A percentile compares a stretch with the other conserved stretches of the same genome.
Evolutionary conservation across 1,140 invertebrate genomes (phyloP).

Genomic region (Brevipalpus yothersi): DNA sequence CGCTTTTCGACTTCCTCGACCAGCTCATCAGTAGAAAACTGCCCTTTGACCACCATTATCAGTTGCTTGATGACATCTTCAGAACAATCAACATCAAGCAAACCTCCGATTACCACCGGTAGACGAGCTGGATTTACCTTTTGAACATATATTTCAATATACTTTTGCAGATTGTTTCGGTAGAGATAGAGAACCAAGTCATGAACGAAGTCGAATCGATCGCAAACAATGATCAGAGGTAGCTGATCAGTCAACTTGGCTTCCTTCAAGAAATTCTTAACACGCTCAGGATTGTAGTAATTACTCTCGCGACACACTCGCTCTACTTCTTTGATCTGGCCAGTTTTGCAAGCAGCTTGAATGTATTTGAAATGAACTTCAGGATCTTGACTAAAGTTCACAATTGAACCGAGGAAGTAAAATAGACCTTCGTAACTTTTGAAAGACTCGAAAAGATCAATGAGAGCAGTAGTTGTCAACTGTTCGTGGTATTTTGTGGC

Average conservation of each 20-base stretch:
- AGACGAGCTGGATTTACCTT: slow-evolving; percentile 95
- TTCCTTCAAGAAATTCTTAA: slow-evolving; percentile 98
- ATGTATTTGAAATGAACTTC: slow-evolving; percentile 99
- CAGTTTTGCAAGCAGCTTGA: slow-evolving; percentile 82
- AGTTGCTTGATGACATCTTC: slow-evolving; percentile 99
- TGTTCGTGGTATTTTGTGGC: slow-evolving; percentile 99
- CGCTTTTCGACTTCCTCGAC: slow-evolving; percentile 51
- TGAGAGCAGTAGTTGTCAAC: slow-evolving; percentile 78
- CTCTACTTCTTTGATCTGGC: slow-evolving; percentile 98
- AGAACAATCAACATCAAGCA: slow-evolving; percentile 91
- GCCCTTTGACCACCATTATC: slow-evolving; percentile 83
- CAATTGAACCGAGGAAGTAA: slow-evolving; percentile 96
- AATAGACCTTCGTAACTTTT: slow-evolving; percentile 97
- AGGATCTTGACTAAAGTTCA: slow-evolving; percentile 96
- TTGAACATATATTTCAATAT: slow-evolving; percentile 99
- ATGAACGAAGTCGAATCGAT: slow-evolving; percentile 97
- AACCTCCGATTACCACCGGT: slow-evolving; percentile 87
- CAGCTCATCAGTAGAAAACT: slow-evolving; percentile 95
- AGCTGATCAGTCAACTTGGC: slow-evolving; percentile 91
- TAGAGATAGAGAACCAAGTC: slow-evolving; percentile 95
- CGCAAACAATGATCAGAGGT: slow-evolving; percentile 96
- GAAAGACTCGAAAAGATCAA: slow-evolving; percentile 96
- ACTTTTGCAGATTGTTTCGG: slow-evolving; percentile 92
- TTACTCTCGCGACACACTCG: slow-evolving; percentile 95
- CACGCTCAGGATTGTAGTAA: slow-evolving; percentile 91